Evolutionary conservation across 92 coral and sea anemone species (phyloP).

Genomic region (Zoanthus sansibaricus): DNA sequence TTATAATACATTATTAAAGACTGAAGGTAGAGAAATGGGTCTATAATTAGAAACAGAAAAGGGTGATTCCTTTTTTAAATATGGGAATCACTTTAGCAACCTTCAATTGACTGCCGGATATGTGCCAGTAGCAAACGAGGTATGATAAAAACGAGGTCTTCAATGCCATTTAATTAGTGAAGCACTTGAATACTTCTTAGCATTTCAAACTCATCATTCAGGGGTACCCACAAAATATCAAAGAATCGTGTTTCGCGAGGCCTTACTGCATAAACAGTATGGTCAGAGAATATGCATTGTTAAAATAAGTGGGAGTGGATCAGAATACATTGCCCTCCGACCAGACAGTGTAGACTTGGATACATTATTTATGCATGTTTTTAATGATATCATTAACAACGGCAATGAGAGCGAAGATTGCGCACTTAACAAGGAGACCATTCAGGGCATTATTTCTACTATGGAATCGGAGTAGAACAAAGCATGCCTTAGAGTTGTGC

Average conservation of each 20-base stretch:
- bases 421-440: constrained; percentile 44
- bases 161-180: constrained; percentile 46
- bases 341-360: constrained; percentile 17
- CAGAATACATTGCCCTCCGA: constrained; percentile 43
- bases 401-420: constrained; percentile 12
- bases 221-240: constrained; percentile 52
- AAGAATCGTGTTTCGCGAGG: constrained; percentile 35
- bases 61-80: too few species aligned
- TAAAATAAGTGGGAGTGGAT: constrained; percentile 40
- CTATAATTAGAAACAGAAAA: too few species aligned
- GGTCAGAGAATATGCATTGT: constrained; percentile 41
- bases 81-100: too few species aligned
- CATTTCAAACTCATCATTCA: constrained; percentile 46
- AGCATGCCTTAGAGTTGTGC: constrained; percentile 42
- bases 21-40: too few species aligned
- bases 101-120: too few species aligned
- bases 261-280: constrained; percentile 36
- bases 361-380: constrained; percentile 36
- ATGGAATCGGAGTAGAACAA: constrained; percentile 51
- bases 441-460: constrained; percentile 51
- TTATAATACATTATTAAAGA: too few species aligned
- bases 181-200: constrained; percentile 53
- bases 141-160: constrained; percentile 36
- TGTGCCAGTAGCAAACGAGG: background rate
- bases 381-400: constrained; percentile 23